These are phyloP conservation scores for Rhopalosiphum padi DNA, from an alignment of 1,140 invertebrate species.

Conservation along the genomic window DNA sequence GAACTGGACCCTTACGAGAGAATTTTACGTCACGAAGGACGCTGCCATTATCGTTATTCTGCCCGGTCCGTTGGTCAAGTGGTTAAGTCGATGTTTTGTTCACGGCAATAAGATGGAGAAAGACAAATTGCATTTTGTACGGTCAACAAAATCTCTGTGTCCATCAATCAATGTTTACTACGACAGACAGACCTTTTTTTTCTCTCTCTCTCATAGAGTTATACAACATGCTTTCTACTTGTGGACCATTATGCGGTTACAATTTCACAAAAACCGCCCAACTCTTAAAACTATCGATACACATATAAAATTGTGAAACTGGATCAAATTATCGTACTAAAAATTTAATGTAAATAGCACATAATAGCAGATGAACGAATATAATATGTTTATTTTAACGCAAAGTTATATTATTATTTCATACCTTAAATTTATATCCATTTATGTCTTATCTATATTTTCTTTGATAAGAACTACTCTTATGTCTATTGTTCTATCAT, in stretches of 20 bases:
- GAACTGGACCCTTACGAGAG: slow-evolving; percentile 1
- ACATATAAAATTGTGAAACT: not conserved
- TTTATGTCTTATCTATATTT: too few relatives aligned
- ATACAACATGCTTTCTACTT: not conserved
- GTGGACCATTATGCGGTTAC: not conserved
- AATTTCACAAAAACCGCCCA: not conserved
- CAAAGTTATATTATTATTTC: too few relatives aligned
- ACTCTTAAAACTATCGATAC: not conserved
- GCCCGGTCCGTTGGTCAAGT: slow-evolving; percentile 28
- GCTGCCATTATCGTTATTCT: slow-evolving; percentile 43
- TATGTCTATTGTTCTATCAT: too few relatives aligned
- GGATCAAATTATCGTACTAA: not conserved
- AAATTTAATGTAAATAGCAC: not conserved
- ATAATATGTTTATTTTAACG: not conserved
- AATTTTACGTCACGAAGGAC: not conserved
- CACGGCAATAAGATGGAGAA: slow-evolving; percentile 42
- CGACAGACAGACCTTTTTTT: not conserved
- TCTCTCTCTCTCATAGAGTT: not conserved
- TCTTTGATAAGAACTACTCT: too few relatives aligned
- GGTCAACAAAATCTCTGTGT: slow-evolving; percentile 42
- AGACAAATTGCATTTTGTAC: slow-evolving; percentile 53
- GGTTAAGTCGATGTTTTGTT: slow-evolving; percentile 38
- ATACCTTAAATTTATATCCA: not conserved
- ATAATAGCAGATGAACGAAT: not conserved
- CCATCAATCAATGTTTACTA: slow-evolving; percentile 52